These are phyloP conservation scores for Ictalurus punctatus DNA, from an alignment of 2,113 vertebrate genomes.

Conservation along the genomic window DNA sequence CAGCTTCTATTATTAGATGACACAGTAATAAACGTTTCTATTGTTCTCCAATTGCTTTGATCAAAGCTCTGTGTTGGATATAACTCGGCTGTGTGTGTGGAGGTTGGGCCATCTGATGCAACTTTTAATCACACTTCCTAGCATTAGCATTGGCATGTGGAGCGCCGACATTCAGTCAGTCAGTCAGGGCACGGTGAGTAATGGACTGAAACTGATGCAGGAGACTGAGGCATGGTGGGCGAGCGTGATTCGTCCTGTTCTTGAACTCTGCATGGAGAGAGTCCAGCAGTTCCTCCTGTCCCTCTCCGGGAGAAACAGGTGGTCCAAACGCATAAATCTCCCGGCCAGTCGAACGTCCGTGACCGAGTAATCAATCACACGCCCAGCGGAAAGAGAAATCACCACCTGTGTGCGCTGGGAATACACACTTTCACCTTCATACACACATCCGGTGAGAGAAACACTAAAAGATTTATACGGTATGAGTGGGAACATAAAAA, in stretches of 20 bases:
- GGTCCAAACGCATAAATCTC: constrained; percentile 46
- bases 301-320: constrained; percentile 36
- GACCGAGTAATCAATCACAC: constrained; percentile 47
- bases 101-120: not conserved
- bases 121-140: not conserved
- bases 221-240: not conserved
- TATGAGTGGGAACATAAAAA: not conserved
- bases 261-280: constrained; percentile 28
- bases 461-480: constrained; percentile 17
- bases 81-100: not conserved
- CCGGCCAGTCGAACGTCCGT: constrained; percentile 22
- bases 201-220: not conserved
- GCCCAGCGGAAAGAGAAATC: constrained; percentile 20
- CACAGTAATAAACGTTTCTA: not conserved
- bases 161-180: not conserved
- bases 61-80: too few species aligned
- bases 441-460: not conserved
- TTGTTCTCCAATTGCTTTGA: too few species aligned
- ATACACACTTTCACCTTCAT: constrained; percentile 29
- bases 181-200: constrained; percentile 11
- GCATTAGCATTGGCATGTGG: not conserved
- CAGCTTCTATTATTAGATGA: not conserved
- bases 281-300: constrained; percentile 21
- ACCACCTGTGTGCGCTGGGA: constrained; percentile 6
- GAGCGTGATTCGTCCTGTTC: constrained; percentile 22